These are phyloP conservation scores for Denticeps clupeoides DNA, from an alignment of 2,797 vertebrate genomes.

Conservation along the genomic window DNA sequence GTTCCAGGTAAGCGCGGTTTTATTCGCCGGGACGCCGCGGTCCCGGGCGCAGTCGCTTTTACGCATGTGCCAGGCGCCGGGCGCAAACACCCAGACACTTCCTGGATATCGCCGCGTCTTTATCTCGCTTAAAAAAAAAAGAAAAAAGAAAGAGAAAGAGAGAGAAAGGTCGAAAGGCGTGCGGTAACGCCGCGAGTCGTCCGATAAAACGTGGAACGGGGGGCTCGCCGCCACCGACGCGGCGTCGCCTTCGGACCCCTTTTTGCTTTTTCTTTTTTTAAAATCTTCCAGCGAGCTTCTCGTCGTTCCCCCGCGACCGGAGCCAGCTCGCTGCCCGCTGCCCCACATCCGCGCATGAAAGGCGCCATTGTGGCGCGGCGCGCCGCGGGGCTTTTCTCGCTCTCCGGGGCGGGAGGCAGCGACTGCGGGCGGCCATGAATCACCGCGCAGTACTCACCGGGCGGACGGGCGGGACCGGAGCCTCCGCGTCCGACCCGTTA, in stretches of 20 bases:
- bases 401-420: slow-evolving; percentile 52
- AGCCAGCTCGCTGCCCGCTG: slow-evolving; percentile 52
- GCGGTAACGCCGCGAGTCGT: no score
- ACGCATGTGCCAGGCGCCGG: slow-evolving; percentile 90
- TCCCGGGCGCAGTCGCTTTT: slow-evolving; percentile 82
- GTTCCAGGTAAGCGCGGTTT: slow-evolving; percentile 87
- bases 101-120: slow-evolving; percentile 47
- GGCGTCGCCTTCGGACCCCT: no score
- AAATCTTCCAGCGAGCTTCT: slow-evolving; percentile 24
- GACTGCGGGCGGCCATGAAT: slow-evolving; percentile 46
- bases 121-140: no score
- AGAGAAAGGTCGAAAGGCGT: no score
- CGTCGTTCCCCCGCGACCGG: slow-evolving; percentile 22
- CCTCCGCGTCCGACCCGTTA: no score
- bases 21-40: slow-evolving; percentile 72
- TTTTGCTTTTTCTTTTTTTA: no score
- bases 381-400: slow-evolving; percentile 54
- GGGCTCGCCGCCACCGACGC: no score
- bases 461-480: slow-evolving; percentile 10
- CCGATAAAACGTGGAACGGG: no score
- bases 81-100: slow-evolving; percentile 65
- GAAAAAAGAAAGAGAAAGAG: no score
- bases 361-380: slow-evolving; percentile 75
- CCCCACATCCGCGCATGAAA: slow-evolving; percentile 62
- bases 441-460: slow-evolving; percentile 30